These are phyloP conservation scores for Virgularia gustaviana DNA, from an alignment of 92 coral and sea anemone species.

Conservation along the genomic window DNA sequence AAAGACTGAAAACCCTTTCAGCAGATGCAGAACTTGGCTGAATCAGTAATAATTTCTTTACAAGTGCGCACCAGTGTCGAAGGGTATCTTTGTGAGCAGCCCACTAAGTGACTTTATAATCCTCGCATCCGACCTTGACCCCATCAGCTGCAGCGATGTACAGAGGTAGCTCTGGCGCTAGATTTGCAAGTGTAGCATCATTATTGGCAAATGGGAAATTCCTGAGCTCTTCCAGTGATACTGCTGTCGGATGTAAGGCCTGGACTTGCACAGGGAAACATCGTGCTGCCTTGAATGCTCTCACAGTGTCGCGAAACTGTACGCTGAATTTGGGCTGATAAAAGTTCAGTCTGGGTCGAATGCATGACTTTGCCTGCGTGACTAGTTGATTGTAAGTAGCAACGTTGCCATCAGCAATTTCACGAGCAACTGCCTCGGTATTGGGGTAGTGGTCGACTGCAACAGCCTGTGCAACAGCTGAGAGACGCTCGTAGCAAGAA, in stretches of 20 bases:
- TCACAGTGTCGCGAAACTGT: slow-evolving; percentile 34
- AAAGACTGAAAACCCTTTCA: slow-evolving; percentile 35
- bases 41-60: slow-evolving; percentile 41
- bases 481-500: slow-evolving; percentile 40
- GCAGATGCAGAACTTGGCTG: slow-evolving; percentile 50
- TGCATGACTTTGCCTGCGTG: slow-evolving; percentile 41
- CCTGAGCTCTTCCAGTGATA: slow-evolving; percentile 50
- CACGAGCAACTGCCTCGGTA: slow-evolving; percentile 38
- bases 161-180: slow-evolving; percentile 32
- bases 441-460: slow-evolving; percentile 33
- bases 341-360: slow-evolving; percentile 43
- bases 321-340: slow-evolving; percentile 35
- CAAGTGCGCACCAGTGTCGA: slow-evolving; percentile 47
- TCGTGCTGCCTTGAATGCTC: slow-evolving; percentile 39
- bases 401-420: slow-evolving; percentile 39
- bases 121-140: slow-evolving; percentile 37
- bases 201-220: slow-evolving; percentile 33
- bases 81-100: slow-evolving; percentile 38
- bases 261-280: slow-evolving; percentile 49
- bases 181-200: slow-evolving; percentile 34
- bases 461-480: slow-evolving; percentile 37
- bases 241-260: slow-evolving; percentile 31
- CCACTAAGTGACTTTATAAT: slow-evolving; percentile 43
- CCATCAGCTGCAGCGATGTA: slow-evolving; percentile 54
- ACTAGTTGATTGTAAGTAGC: slow-evolving; percentile 37